A percentile compares a stretch with the other conserved stretches of the same genome.
Conservation (phyloP, 2,888 invertebrate species). For the Pollenia amentaria region DNA sequence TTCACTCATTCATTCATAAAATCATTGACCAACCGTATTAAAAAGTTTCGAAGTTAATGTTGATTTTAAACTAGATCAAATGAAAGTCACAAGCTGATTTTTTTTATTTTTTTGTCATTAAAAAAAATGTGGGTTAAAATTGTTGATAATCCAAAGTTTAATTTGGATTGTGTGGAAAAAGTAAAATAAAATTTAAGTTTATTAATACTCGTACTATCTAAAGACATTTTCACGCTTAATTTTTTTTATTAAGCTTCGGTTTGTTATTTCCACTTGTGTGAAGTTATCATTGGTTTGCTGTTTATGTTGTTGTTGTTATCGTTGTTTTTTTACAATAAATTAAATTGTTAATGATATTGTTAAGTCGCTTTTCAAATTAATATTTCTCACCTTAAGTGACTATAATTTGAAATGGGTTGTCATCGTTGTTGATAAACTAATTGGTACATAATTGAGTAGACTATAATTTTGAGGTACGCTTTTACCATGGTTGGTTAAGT, state of each 20-base stretch:
- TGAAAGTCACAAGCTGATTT: constrained; percentile 12
- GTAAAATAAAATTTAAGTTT: constrained; percentile 7
- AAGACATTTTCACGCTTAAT: neutral
- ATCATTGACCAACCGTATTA: constrained; percentile 24
- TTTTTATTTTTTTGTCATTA: neutral
- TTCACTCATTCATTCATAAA: constrained; percentile 15
- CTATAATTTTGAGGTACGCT: neutral
- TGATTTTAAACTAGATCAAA: constrained; percentile 21
- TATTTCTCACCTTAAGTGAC: constrained; percentile 62
- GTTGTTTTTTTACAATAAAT: constrained; percentile 41
- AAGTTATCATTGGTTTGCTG: constrained; percentile 18
- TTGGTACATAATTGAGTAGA: constrained; percentile 3
- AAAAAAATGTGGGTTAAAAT: constrained; percentile 15
- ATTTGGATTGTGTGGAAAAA: neutral
- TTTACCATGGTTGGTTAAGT: too few species aligned
- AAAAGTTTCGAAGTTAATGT: constrained; percentile 6
- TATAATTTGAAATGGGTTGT: constrained; percentile 54
- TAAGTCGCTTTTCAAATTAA: constrained; percentile 46
- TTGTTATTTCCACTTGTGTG: neutral
- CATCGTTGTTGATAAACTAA: constrained; percentile 44
- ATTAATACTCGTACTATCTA: neutral
- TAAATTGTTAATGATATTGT: constrained; percentile 49
- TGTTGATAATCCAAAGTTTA: neutral
- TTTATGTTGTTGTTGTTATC: constrained; percentile 15
- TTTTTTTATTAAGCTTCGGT: neutral